phyloP scores from a whole-genome alignment of 2,797 vertebrate species.

The Eupleurogrammus muticus region DNA sequence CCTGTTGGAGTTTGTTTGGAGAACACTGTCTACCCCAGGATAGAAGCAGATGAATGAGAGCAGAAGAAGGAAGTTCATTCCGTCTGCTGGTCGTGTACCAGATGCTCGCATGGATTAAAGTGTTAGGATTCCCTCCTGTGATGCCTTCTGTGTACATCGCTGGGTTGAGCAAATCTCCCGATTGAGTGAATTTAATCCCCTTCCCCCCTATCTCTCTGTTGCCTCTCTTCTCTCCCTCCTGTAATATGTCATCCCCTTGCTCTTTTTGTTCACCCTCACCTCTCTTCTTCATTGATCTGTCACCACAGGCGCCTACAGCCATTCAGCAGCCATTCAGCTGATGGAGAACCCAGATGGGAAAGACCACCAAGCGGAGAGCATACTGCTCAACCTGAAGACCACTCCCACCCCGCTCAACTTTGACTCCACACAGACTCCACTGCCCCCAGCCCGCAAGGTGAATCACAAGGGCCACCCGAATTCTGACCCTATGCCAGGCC shows the following conservation, averaged over 20 bases:
- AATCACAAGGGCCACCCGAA: conserved; percentile 49
- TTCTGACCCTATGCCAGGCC: conserved; percentile 30
- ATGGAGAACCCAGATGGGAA: conserved; percentile 36
- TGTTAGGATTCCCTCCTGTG: conserved; percentile 39
- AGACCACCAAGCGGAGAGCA: conserved; percentile 16
- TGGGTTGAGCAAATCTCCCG: conserved; percentile 50
- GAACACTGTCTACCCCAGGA: neutral
- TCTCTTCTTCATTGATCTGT: conserved; percentile 22
- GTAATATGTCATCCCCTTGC: conserved; percentile 7
- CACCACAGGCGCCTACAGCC: conserved; percentile 54
- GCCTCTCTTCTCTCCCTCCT: conserved; percentile 22
- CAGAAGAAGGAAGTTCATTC: neutral
- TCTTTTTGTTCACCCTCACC: conserved; percentile 18
- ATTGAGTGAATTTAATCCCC: conserved; percentile 52
- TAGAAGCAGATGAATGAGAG: conserved; percentile 15
- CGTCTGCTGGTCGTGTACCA: conserved; percentile 24
- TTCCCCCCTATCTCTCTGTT: conserved; percentile 31
- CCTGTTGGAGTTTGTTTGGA: neutral
- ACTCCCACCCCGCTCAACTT: conserved; percentile 22
- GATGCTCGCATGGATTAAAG: conserved; percentile 47
- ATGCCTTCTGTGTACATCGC: conserved; percentile 51
- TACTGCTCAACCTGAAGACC: conserved; percentile 17
- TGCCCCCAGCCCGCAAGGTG: conserved; percentile 59
- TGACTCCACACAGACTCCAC: conserved; percentile 42
- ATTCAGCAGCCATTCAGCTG: conserved; percentile 67